Evolutionary conservation across 2,888 invertebrate genomes (phyloP).

Genomic region (Chymomyza procnemis): DNA sequence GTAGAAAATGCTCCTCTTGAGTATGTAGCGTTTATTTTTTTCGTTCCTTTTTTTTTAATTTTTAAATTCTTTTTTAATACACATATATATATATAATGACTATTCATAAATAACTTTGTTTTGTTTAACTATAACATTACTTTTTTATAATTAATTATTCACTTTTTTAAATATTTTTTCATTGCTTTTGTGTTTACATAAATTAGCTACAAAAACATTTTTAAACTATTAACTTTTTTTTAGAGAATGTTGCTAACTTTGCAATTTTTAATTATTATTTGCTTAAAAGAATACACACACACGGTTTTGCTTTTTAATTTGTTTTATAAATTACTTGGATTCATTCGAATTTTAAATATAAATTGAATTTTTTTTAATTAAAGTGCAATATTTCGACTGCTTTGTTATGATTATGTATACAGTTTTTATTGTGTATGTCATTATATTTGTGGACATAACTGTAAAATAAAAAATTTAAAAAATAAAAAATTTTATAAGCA

Average conservation of each 20-base stretch:
- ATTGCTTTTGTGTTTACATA: not conserved
- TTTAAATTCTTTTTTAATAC: not conserved
- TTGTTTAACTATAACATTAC: not conserved
- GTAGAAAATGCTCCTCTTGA: not conserved
- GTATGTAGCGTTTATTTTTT: not conserved
- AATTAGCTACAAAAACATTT: not conserved
- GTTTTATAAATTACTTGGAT: too few species aligned
- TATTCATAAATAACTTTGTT: not conserved
- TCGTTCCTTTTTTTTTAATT: not conserved
- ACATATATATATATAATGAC: not conserved
- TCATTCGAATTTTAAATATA: too few species aligned
- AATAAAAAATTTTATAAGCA: too few species aligned
- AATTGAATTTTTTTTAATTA: not conserved
- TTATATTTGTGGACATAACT: too few species aligned
- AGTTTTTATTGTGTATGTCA: too few species aligned
- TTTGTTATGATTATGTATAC: too few species aligned
- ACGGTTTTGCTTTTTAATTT: not conserved
- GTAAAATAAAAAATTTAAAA: too few species aligned
- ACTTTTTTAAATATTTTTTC: not conserved
- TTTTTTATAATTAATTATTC: not conserved
- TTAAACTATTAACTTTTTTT: constrained; percentile 1
- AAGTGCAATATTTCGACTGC: too few species aligned
- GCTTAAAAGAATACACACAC: not conserved
- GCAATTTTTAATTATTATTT: not conserved
- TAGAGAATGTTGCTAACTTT: not conserved